Evolutionary conservation across 2,113 vertebrate species (phyloP).

Genomic region (Epinephelus lanceolatus): DNA sequence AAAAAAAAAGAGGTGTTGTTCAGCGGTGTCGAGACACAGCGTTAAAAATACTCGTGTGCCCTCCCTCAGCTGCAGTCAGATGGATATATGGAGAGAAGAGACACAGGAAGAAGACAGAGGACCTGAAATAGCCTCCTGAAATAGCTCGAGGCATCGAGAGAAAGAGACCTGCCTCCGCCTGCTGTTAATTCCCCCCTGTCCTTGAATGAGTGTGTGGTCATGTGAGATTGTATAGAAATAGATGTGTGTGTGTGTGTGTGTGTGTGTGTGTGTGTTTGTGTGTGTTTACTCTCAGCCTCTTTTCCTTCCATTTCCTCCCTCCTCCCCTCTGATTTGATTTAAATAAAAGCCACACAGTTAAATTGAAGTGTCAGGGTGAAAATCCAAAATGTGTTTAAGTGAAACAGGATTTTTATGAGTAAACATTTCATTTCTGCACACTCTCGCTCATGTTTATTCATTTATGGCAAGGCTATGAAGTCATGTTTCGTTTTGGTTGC

Average conservation of each 20-base stretch:
- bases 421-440: conserved; percentile 70
- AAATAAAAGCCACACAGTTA: conserved; percentile 73
- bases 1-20: conserved; percentile 38
- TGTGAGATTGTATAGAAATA: conserved; percentile 55
- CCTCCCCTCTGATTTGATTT: conserved; percentile 59
- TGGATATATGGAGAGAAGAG: conserved; percentile 59
- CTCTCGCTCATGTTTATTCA: conserved; percentile 77
- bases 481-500: conserved; percentile 75
- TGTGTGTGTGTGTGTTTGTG: conserved; percentile 19
- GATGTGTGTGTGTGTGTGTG: conserved; percentile 37
- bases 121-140: conserved; percentile 79
- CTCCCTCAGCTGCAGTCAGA: conserved; percentile 68
- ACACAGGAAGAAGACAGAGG: conserved; percentile 65
- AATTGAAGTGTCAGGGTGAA: conserved; percentile 71
- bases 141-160: conserved; percentile 73
- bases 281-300: conserved; percentile 47
- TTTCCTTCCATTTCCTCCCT: conserved; percentile 18
- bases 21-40: conserved; percentile 22
- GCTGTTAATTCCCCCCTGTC: conserved; percentile 73
- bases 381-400: conserved; percentile 73
- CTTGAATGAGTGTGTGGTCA: conserved; percentile 65
- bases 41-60: conserved; percentile 72
- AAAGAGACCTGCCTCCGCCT: conserved; percentile 69
- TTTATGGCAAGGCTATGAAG: conserved; percentile 62
- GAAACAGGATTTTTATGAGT: conserved; percentile 68